Evolutionary conservation across 2,888 invertebrate species (phyloP).

Genomic region (Anorthoa munda): DNA sequence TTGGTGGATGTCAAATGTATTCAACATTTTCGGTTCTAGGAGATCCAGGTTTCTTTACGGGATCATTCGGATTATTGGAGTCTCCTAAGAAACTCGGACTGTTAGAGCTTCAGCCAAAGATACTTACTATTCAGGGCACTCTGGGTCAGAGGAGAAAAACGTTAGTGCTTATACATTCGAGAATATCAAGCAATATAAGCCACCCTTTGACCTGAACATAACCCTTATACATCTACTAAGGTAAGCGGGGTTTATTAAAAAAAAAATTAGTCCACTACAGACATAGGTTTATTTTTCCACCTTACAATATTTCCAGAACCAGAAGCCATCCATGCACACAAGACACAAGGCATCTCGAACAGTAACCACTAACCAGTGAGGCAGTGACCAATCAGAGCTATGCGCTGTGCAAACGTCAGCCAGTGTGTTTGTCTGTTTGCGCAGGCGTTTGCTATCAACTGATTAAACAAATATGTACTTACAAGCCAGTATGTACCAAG

Average conservation of each 20-base stretch:
- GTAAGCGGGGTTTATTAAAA: not conserved
- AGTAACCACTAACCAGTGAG: conserved; percentile 38
- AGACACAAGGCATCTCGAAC: conserved; percentile 8
- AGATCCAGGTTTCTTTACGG: too few relatives aligned
- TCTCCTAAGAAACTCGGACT: not conserved
- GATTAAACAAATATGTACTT: conserved; percentile 77
- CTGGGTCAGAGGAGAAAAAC: too few relatives aligned
- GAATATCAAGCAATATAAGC: not conserved
- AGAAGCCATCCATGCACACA: conserved; percentile 6
- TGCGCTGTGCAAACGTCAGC: conserved; percentile 70
- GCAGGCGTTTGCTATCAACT: conserved; percentile 73
- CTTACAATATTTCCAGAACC: not conserved
- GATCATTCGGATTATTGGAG: too few relatives aligned
- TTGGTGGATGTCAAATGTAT: too few relatives aligned
- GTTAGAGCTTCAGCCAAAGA: not conserved
- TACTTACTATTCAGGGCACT: not conserved
- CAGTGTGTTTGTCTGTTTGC: conserved; percentile 68
- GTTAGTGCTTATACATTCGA: not conserved
- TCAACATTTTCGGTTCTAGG: too few relatives aligned
- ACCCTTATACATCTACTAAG: not conserved
- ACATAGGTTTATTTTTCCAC: too few relatives aligned
- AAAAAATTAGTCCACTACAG: conserved; percentile 1
- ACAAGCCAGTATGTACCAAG: conserved; percentile 19
- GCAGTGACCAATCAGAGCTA: conserved; percentile 61
- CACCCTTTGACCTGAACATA: not conserved